Conservation (phyloP, 2,797 vertebrate species). For the Gymnodraco acuticeps region DNA sequence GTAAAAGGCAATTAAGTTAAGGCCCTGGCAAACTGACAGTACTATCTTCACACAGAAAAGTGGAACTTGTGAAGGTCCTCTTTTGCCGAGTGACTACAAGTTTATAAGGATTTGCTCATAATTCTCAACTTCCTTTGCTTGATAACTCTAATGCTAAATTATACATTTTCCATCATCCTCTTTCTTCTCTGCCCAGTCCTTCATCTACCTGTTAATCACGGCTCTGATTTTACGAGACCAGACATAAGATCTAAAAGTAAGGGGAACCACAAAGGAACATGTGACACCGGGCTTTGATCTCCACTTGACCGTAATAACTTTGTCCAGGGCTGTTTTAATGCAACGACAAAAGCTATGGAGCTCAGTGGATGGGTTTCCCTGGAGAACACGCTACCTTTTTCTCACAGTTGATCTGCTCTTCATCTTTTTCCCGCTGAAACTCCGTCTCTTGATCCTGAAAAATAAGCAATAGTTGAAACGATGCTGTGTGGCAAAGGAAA, state of each 20-base stretch:
- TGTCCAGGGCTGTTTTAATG: constrained; percentile 42
- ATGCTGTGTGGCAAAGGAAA: background rate
- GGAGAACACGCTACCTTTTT: constrained; percentile 86
- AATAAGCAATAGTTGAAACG: constrained; percentile 22
- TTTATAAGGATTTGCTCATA: constrained; percentile 30
- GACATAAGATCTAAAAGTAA: constrained; percentile 54
- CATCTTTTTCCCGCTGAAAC: constrained; percentile 87
- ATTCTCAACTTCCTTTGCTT: constrained; percentile 13
- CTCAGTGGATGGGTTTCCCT: constrained; percentile 17
- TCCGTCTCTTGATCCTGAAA: constrained; percentile 89
- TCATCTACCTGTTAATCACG: constrained; percentile 52
- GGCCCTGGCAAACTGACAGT: constrained; percentile 19
- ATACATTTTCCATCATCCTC: constrained; percentile 12
- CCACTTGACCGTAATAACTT: constrained; percentile 47
- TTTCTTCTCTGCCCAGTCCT: constrained; percentile 40
- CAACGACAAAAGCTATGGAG: constrained; percentile 34
- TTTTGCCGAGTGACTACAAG: background rate
- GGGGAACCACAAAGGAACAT: constrained; percentile 39
- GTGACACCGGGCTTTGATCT: constrained; percentile 63
- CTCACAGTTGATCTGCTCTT: constrained; percentile 85
- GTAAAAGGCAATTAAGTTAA: constrained; percentile 46
- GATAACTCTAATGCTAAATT: constrained; percentile 12
- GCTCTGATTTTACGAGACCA: constrained; percentile 52
- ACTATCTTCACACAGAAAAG: constrained; percentile 18
- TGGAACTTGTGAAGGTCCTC: constrained; percentile 6